Conservation (phyloP, 2,888 invertebrate genomes). For the Sinodicranocentrus sp. region DNA sequence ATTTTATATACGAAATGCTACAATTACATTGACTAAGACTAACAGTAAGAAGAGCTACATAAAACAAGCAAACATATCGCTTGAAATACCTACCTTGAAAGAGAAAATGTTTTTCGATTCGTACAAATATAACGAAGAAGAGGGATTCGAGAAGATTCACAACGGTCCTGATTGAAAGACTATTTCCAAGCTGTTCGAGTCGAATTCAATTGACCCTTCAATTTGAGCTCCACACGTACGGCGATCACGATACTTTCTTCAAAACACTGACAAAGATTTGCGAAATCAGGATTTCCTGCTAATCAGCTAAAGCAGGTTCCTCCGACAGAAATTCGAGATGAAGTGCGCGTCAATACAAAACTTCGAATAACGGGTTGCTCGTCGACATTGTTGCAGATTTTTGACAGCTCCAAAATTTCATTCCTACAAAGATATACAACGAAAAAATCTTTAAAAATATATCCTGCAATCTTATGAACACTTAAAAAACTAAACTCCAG, state of each 20-base stretch:
- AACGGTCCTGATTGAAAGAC: neutral
- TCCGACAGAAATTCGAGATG: too few relatives aligned
- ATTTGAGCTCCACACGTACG: too few relatives aligned
- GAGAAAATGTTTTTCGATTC: constrained; percentile 16
- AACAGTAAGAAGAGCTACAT: constrained; percentile 22
- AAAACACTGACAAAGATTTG: neutral
- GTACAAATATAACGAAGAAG: neutral
- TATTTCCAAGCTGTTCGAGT: too few relatives aligned
- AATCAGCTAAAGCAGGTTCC: too few relatives aligned
- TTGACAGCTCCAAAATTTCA: too few relatives aligned
- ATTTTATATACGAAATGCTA: constrained; percentile 38
- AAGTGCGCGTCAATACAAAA: neutral
- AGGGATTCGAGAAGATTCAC: neutral
- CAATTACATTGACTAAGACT: constrained; percentile 42
- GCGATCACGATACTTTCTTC: too few relatives aligned
- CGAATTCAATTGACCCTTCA: too few relatives aligned
- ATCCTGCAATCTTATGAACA: too few relatives aligned
- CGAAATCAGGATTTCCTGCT: too few relatives aligned
- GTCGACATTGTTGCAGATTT: constrained; percentile 26
- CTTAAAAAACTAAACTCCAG: too few relatives aligned
- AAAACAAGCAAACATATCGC: neutral
- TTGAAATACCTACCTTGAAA: constrained; percentile 19
- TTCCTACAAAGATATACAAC: too few relatives aligned
- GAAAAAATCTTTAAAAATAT: too few relatives aligned
- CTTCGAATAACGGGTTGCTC: constrained; percentile 12